Conservation (phyloP, 1,140 invertebrate genomes). For the Drosophila auraria region DNA sequence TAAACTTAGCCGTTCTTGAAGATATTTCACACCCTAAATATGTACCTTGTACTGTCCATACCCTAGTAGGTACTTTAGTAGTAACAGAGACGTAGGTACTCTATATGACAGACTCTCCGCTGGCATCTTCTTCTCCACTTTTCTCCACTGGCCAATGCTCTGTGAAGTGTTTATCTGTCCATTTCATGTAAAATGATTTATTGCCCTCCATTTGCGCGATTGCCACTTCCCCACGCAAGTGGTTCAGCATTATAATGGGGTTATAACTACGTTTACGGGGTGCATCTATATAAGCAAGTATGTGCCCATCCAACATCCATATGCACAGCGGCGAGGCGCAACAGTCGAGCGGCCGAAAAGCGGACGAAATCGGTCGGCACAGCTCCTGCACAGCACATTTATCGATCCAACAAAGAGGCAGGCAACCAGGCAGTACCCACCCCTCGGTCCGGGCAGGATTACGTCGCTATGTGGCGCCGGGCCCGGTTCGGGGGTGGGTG, state of each 20-base stretch:
- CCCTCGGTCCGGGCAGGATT: constrained; percentile 54
- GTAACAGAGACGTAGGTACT: not conserved
- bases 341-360: constrained; percentile 34
- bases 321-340: constrained; percentile 27
- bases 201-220: constrained; percentile 45
- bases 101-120: not conserved
- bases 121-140: not conserved
- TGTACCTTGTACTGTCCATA: not conserved
- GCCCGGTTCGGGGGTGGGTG: constrained; percentile 20
- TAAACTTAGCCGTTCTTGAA: no score
- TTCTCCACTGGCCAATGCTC: constrained; percentile 46
- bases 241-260: constrained; percentile 39
- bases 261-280: constrained; percentile 5
- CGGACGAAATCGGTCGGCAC: constrained; percentile 8
- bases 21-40: no score
- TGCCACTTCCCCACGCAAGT: constrained; percentile 58
- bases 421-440: constrained; percentile 10
- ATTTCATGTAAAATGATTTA: constrained; percentile 53
- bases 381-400: constrained; percentile 46
- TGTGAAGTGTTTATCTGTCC: constrained; percentile 66
- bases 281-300: constrained; percentile 12
- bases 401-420: constrained; percentile 72
- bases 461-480: constrained; percentile 74
- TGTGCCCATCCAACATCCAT: not conserved
- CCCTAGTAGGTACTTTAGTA: not conserved